Percentiles rank a stretch among this genome's conserved stretches.
Evolutionary conservation across 2,888 invertebrate species (phyloP).

Genomic region (Sesamia inferens): DNA sequence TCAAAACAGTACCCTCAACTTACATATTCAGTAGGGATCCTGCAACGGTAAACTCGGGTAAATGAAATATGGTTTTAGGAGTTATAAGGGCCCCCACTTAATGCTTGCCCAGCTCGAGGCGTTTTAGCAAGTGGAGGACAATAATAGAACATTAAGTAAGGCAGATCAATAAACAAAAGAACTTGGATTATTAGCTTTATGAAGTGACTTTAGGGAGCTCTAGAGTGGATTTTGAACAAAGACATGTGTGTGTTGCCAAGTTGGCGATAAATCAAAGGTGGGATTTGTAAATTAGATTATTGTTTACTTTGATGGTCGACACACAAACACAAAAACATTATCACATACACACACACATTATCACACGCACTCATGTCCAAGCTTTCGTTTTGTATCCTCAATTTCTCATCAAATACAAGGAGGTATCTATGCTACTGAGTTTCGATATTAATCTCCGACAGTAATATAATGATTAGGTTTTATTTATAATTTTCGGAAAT

Average conservation of each 20-base stretch:
- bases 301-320: constrained; percentile 4
- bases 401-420: no score
- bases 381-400: no score
- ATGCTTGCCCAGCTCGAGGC: constrained; percentile 42
- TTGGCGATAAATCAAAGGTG: constrained; percentile 1
- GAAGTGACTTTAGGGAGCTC: constrained; percentile 35
- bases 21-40: constrained; percentile 62
- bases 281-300: neutral
- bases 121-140: constrained; percentile 44
- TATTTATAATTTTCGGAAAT: no score
- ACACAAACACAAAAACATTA: no score
- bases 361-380: no score
- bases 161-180: constrained; percentile 62
- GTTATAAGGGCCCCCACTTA: constrained; percentile 62
- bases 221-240: constrained; percentile 27
- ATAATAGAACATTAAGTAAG: constrained; percentile 56
- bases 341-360: no score
- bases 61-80: constrained; percentile 71
- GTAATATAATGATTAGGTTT: no score
- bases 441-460: no score
- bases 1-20: constrained; percentile 26
- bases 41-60: constrained; percentile 55
- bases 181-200: constrained; percentile 51
- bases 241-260: constrained; percentile 15
- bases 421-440: no score